A percentile compares a stretch with the other conserved stretches of the same genome.
Evolutionary conservation across 2,113 vertebrate species (phyloP).

Genomic region (Falcunculus frontatus): DNA sequence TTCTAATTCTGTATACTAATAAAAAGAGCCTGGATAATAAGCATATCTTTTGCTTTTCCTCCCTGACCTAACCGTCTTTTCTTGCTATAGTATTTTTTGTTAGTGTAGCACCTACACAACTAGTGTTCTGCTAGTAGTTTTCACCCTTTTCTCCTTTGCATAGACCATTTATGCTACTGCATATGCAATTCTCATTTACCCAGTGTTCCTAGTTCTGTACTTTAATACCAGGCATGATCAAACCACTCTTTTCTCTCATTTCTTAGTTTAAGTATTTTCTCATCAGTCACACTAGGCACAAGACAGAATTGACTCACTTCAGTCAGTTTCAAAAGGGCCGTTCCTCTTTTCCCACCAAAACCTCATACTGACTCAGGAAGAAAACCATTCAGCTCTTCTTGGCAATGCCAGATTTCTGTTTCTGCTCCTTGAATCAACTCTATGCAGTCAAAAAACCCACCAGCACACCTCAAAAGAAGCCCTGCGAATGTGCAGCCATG

Average conservation of each 20-base stretch:
- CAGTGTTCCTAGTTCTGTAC: not conserved
- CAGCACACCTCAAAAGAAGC: not conserved
- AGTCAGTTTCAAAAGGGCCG: not conserved
- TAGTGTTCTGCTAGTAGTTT: not conserved
- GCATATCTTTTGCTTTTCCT: not conserved
- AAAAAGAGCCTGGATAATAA: not conserved
- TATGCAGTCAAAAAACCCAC: not conserved
- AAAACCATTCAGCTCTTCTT: not conserved
- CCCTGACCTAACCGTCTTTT: not conserved
- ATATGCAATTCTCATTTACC: not conserved
- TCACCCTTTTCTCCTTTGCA: not conserved
- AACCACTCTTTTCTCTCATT: not conserved
- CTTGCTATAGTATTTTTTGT: not conserved
- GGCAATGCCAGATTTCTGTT: not conserved
- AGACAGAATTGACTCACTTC: not conserved
- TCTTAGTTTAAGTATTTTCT: not conserved
- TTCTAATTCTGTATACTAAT: not conserved
- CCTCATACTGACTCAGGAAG: not conserved
- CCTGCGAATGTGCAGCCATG: accelerated
- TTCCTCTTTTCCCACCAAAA: not conserved
- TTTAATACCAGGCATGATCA: not conserved
- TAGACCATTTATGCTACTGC: not conserved
- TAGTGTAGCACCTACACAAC: not conserved
- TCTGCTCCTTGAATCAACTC: not conserved
- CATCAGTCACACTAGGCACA: not conserved